A percentile compares a stretch with the other conserved stretches of the same genome.
phyloP scores from a whole-genome alignment of 2,888 invertebrate species.

The Coenonympha glycerion region DNA sequence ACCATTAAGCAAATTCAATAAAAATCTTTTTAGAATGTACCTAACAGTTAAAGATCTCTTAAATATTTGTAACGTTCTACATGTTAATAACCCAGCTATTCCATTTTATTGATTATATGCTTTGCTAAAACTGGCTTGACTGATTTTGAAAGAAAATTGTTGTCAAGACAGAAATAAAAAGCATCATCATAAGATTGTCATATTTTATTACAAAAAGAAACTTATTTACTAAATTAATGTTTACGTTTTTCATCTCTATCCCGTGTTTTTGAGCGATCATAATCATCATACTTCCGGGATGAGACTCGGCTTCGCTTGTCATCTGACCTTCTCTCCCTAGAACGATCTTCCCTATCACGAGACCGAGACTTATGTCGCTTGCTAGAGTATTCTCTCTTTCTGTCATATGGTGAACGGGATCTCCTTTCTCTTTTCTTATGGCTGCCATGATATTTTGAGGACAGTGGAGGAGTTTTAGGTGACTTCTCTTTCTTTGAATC shows the following conservation, averaged over 20 bases:
- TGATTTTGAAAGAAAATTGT: no score
- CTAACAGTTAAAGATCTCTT: no score
- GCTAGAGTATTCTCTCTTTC: conserved; percentile 64
- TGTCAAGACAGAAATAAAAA: background rate
- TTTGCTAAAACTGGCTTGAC: no score
- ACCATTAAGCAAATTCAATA: no score
- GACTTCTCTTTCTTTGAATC: conserved; percentile 67
- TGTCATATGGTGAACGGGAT: conserved; percentile 68
- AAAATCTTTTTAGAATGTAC: no score
- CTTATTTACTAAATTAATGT: conserved; percentile 37
- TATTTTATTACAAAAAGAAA: background rate
- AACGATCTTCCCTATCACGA: conserved; percentile 62
- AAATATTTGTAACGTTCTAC: no score
- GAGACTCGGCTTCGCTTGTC: conserved; percentile 53
- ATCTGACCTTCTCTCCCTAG: conserved; percentile 58
- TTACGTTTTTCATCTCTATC: conserved; percentile 64
- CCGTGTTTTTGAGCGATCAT: conserved; percentile 64
- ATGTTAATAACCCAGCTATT: no score
- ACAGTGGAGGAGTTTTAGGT: conserved; percentile 70
- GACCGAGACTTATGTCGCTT: conserved; percentile 69
- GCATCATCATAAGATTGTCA: background rate
- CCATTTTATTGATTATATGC: no score
- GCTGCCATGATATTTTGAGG: conserved; percentile 62
- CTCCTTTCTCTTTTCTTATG: conserved; percentile 69
- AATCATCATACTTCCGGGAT: conserved; percentile 68